Percentiles rank a stretch among this genome's conserved stretches.
Evolutionary conservation across 2,113 vertebrate genomes (phyloP).

Genomic region (Notiomystis cincta): DNA sequence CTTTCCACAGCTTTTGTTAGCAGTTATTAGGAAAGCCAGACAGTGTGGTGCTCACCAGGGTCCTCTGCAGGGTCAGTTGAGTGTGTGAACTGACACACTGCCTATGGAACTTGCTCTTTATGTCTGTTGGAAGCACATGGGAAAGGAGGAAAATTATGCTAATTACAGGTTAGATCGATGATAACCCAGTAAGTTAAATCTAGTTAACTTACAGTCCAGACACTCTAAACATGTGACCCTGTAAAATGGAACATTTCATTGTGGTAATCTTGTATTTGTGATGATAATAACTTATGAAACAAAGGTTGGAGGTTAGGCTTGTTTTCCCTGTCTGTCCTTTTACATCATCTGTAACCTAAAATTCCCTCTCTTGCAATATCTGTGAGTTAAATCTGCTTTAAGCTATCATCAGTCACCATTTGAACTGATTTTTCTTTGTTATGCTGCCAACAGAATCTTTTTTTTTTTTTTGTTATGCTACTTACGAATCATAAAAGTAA

Average conservation of each 20-base stretch:
- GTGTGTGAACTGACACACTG: background rate
- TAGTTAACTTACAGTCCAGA: conserved; percentile 23
- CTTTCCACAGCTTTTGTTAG: background rate
- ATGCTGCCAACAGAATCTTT: background rate
- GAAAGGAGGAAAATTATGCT: background rate
- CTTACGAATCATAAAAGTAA: background rate
- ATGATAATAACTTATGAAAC: conserved; percentile 40
- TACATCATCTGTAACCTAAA: conserved; percentile 41
- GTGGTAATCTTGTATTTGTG: conserved; percentile 36
- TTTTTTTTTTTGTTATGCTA: background rate
- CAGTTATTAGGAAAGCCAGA: background rate
- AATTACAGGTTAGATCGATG: background rate
- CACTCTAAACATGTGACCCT: background rate
- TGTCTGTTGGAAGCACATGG: background rate
- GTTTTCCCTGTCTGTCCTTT: conserved; percentile 47
- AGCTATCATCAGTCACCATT: conserved; percentile 42
- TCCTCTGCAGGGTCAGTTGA: background rate
- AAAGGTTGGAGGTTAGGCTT: conserved; percentile 50
- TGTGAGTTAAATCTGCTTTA: conserved; percentile 28
- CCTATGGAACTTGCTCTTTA: background rate
- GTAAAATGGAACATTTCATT: conserved; percentile 36
- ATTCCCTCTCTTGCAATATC: conserved; percentile 18
- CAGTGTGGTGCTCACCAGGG: background rate
- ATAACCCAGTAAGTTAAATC: conserved; percentile 12
- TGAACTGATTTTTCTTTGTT: conserved; percentile 46